phyloP scores from a whole-genome alignment of 2,797 vertebrate species.

The Onychomys arenicola region DNA sequence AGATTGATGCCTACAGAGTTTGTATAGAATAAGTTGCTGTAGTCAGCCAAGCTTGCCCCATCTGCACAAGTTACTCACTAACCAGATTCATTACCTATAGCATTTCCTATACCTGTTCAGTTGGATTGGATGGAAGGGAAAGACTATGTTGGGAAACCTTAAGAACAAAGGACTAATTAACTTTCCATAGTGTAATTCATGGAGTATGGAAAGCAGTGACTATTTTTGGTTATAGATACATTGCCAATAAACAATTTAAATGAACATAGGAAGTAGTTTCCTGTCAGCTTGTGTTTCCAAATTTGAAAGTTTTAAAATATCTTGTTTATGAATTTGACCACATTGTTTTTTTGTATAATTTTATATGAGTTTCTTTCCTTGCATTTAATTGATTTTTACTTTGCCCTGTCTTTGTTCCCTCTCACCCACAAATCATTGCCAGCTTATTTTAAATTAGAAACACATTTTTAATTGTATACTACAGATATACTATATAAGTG shows the following conservation, averaged over 20 bases:
- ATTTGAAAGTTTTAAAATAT: background rate
- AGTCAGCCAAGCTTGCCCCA: background rate
- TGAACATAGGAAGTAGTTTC: background rate
- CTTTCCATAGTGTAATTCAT: background rate
- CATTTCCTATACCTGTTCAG: background rate
- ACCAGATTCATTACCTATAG: background rate
- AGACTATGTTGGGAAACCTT: background rate
- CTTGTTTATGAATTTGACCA: background rate
- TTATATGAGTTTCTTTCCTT: background rate
- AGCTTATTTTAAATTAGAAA: slow-evolving; percentile 44
- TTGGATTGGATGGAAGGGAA: background rate
- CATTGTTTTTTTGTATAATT: background rate
- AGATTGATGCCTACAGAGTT: no score
- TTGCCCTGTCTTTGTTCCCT: background rate
- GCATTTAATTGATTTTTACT: background rate
- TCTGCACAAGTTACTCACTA: no score
- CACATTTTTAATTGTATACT: background rate
- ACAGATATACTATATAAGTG: background rate
- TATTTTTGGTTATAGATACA: background rate
- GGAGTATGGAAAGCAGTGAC: background rate
- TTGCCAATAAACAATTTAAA: slow-evolving; percentile 21
- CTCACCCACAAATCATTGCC: background rate
- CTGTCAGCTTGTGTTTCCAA: background rate
- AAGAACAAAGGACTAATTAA: background rate
- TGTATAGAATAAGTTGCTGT: background rate